phyloP scores from a whole-genome alignment of 2,888 invertebrate genomes.

The Agapostemon virescens region DNA sequence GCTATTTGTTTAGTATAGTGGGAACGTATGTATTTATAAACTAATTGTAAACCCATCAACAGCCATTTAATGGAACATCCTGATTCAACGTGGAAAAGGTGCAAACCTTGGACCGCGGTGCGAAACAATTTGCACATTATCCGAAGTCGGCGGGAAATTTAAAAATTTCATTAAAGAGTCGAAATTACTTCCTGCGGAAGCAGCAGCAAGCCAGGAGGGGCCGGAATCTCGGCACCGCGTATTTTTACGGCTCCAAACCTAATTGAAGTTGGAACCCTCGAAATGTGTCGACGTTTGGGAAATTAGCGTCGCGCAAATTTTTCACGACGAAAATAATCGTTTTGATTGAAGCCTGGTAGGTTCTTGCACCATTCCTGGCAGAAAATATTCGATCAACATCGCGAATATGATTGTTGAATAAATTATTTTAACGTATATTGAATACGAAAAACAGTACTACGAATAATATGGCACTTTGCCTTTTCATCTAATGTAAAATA shows the following conservation, averaged over 20 bases:
- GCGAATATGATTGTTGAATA: not conserved
- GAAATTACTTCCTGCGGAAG: constrained; percentile 72
- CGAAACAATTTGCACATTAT: constrained; percentile 64
- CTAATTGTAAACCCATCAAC: not conserved
- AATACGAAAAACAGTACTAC: no score
- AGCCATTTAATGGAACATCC: not conserved
- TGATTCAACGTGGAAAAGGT: not conserved
- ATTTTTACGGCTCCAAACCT: constrained; percentile 72
- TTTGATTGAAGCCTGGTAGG: constrained; percentile 22
- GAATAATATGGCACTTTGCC: not conserved
- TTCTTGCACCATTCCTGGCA: not conserved
- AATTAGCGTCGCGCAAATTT: constrained; percentile 57
- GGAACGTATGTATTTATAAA: not conserved
- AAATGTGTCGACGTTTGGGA: constrained; percentile 56
- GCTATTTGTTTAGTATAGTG: not conserved
- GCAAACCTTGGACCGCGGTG: constrained; percentile 11
- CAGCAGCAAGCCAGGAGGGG: constrained; percentile 34
- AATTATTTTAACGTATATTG: not conserved
- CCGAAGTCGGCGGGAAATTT: constrained; percentile 67
- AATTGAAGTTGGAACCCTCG: constrained; percentile 69
- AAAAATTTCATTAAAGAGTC: constrained; percentile 73
- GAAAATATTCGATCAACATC: not conserved
- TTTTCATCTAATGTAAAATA: not conserved
- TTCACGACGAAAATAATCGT: constrained; percentile 47
- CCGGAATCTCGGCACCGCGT: constrained; percentile 40